Conservation (phyloP, 2,888 invertebrate species). For the Resseliella maxima region DNA sequence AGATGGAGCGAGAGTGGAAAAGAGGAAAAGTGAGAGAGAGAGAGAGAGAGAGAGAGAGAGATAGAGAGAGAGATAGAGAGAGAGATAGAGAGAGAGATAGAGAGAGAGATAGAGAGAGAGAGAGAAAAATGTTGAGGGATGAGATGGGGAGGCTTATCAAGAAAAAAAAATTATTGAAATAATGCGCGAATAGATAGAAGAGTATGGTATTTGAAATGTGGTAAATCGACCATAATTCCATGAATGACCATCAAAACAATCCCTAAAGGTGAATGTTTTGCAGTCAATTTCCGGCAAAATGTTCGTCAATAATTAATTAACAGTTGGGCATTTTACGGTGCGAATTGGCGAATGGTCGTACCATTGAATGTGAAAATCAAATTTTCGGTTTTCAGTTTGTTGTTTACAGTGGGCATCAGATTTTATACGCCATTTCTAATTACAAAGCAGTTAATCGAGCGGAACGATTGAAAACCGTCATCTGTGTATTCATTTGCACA, state of each 20-base stretch:
- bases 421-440: constrained; percentile 1
- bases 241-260: constrained; percentile 43
- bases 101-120: too few species aligned
- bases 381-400: not conserved
- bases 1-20: too few species aligned
- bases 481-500: not conserved
- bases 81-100: too few species aligned
- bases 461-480: constrained; percentile 34
- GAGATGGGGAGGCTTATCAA: too few species aligned
- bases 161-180: too few species aligned
- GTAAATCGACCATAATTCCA: constrained; percentile 35
- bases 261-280: constrained; percentile 48
- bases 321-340: constrained; percentile 1
- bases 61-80: too few species aligned
- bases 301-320: constrained; percentile 35
- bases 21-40: too few species aligned
- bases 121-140: too few species aligned
- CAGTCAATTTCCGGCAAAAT: constrained; percentile 32
- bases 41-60: too few species aligned
- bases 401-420: constrained; percentile 2
- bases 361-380: constrained; percentile 24
- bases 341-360: not conserved
- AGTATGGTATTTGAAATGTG: not conserved
- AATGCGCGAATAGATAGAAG: not conserved
- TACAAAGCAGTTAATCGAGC: constrained; percentile 40